Evolutionary conservation across 2,113 vertebrate species (phyloP), one percentile per base, ranked within the genome.

Genomic region (Panurus biarmicus): DNA sequence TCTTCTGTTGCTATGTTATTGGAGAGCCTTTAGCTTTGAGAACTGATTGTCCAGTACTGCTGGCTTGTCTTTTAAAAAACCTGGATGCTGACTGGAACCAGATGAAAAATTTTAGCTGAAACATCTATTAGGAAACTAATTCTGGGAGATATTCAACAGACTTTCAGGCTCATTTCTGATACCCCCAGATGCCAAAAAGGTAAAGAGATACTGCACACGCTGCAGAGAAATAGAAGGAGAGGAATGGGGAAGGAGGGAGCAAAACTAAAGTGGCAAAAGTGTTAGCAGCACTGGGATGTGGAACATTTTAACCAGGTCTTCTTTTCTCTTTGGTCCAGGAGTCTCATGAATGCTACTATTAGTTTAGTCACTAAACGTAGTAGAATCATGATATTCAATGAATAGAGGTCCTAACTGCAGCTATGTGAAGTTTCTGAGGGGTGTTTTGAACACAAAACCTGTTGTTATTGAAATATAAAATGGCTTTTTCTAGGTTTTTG

Each of bases 21-120:
- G 86, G 89, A 96, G 82, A 94, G 82, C 22, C 65, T 92, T 92
- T 82, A 78, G 69, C 90, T 84, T 89, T 82, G 73, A 84, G 88
- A 47, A 73, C 77, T 84, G 87, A 60, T 92, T 86, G 92, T 86
- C 94, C 92, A 73, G 87, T 75, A 58, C 69, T 87, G 69, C 67
- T 91, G 84, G 67, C 44, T 65, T 95, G 62, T 40, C 33, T 87
- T 81, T 94, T 94, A 29, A 25, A 77, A 95, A 92, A 75, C 75
- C 81, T 92, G 73, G 36, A 54, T 84, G 53, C 36, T 89, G 79
- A 91, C 90, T 94, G 87, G 75, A 84, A 95, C 70, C 79, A 95
- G 94, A 92, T 91, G 96, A 96, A 94, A 93, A 85, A 78, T 29
- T 66, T 82, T 92, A 78, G 72, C 69, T 89, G 65, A 92, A 94